Conservation (phyloP, 2,113 vertebrate species). For the Leuciscus idus region DNA sequence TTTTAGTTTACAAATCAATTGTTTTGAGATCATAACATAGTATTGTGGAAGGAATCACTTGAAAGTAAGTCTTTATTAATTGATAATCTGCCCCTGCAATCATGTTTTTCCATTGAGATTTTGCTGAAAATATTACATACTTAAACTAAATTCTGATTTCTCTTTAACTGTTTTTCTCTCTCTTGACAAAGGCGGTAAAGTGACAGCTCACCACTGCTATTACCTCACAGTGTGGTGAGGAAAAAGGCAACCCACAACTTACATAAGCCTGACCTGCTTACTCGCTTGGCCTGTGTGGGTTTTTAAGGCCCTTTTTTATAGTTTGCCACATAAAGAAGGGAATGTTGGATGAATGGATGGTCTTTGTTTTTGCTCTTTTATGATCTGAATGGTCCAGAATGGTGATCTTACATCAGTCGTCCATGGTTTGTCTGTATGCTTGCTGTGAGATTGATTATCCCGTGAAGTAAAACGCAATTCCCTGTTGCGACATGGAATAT, state of each 20-base stretch:
- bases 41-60: neutral
- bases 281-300: conserved; percentile 6
- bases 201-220: conserved; percentile 15
- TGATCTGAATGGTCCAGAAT: conserved; percentile 22
- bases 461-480: neutral
- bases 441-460: conserved; percentile 35
- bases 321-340: conserved; percentile 32
- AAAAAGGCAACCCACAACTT: conserved; percentile 32
- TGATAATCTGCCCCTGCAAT: neutral
- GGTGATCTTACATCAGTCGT: conserved; percentile 3
- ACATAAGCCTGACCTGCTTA: conserved; percentile 23
- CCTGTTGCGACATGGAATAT: neutral
- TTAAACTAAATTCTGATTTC: neutral
- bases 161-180: neutral
- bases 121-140: neutral
- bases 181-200: neutral
- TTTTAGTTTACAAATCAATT: too few species aligned
- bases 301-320: conserved; percentile 28
- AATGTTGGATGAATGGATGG: conserved; percentile 23
- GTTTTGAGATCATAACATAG: too few species aligned
- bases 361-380: conserved; percentile 34
- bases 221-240: conserved; percentile 11
- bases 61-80: neutral
- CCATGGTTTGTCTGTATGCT: neutral
- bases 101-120: neutral